These are phyloP conservation scores for Eretmocerus hayati DNA, from an alignment of 2,888 invertebrate genomes.

Conservation along the genomic window DNA sequence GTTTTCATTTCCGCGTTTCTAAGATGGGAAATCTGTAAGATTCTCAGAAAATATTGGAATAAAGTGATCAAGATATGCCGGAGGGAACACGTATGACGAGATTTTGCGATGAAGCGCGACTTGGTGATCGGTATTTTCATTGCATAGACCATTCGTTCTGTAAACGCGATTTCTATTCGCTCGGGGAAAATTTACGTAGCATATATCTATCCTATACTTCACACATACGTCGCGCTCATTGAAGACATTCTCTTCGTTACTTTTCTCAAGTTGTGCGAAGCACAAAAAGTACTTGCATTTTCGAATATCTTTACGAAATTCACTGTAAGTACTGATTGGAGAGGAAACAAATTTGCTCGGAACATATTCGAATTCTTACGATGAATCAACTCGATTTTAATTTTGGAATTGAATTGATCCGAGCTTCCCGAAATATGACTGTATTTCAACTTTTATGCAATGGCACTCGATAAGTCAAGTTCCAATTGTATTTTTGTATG, in stretches of 20 bases:
- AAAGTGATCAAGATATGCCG: slow-evolving; percentile 21
- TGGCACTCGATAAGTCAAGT: slow-evolving; percentile 15
- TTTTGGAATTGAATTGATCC: neutral
- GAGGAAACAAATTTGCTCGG: too few relatives aligned
- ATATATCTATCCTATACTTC: too few relatives aligned
- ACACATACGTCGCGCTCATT: slow-evolving; percentile 15
- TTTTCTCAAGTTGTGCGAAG: too few relatives aligned
- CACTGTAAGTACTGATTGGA: too few relatives aligned
- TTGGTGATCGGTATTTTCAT: slow-evolving; percentile 13
- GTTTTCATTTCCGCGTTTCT: too few relatives aligned
- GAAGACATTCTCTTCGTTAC: slow-evolving; percentile 7
- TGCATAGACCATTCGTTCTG: neutral
- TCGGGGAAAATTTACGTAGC: neutral
- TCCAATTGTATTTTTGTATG: slow-evolving; percentile 21
- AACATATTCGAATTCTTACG: too few relatives aligned
- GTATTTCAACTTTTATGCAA: slow-evolving; percentile 1
- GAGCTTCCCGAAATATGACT: neutral
- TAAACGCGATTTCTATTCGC: neutral
- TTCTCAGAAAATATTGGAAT: too few relatives aligned
- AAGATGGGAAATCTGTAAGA: too few relatives aligned
- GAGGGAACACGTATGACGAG: slow-evolving; percentile 18
- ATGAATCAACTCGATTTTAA: too few relatives aligned
- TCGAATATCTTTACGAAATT: too few relatives aligned
- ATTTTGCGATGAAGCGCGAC: slow-evolving; percentile 17
- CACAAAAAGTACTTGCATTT: too few relatives aligned